Conservation (phyloP, 2,888 invertebrate genomes). For the Agrochola lychnidis region DNA sequence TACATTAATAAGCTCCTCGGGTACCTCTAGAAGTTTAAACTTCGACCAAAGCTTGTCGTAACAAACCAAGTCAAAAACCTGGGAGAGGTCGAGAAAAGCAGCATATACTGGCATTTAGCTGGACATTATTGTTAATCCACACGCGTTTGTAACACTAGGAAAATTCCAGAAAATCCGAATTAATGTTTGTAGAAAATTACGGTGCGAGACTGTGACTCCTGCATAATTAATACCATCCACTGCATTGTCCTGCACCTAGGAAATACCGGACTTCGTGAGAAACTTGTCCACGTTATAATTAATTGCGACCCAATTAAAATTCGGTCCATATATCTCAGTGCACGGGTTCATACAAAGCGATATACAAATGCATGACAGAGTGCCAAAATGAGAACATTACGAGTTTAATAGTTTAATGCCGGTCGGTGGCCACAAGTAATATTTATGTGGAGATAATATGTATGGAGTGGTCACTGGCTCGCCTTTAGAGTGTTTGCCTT, state of each 20-base stretch:
- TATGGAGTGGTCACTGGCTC: neutral
- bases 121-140: constrained; percentile 27
- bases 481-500: constrained; percentile 10
- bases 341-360: neutral
- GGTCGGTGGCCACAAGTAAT: neutral
- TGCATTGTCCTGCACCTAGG: neutral
- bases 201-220: neutral
- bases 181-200: constrained; percentile 11
- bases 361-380: neutral
- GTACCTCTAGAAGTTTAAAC: too few species aligned
- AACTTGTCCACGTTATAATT: constrained; percentile 1
- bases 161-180: constrained; percentile 20
- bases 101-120: neutral
- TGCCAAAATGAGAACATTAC: neutral
- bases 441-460: constrained; percentile 6
- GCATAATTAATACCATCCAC: constrained; percentile 9
- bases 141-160: neutral
- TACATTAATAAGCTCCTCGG: too few species aligned
- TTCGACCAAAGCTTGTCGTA: too few species aligned
- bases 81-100: too few species aligned
- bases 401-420: constrained; percentile 31
- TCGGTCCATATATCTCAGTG: neutral
- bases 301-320: constrained; percentile 10
- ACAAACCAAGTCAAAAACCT: too few species aligned
- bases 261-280: neutral